These are phyloP conservation scores for Clepsis dumicolana DNA, from an alignment of 2,888 invertebrate species.

Conservation along the genomic window DNA sequence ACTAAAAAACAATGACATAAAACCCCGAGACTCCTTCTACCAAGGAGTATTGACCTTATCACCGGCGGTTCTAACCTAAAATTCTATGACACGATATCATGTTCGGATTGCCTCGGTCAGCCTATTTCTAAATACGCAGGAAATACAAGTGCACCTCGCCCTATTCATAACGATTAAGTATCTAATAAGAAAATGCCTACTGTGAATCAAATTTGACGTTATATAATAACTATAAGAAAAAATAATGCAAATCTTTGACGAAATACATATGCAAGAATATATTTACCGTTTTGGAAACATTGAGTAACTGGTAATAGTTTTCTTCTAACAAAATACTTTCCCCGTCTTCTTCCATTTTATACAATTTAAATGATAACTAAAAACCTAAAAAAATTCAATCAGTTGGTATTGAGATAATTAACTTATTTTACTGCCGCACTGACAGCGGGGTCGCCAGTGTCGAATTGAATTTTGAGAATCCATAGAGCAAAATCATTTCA, in stretches of 20 bases:
- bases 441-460: slow-evolving; percentile 49
- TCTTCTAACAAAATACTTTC: slow-evolving; percentile 90
- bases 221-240: slow-evolving; percentile 63
- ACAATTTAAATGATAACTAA: slow-evolving; percentile 49
- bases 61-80: slow-evolving; percentile 57
- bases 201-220: slow-evolving; percentile 48
- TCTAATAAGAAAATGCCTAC: slow-evolving; percentile 16
- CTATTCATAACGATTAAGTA: neutral
- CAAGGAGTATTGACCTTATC: slow-evolving; percentile 23
- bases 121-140: neutral
- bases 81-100: slow-evolving; percentile 37
- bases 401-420: slow-evolving; percentile 46
- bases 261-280: slow-evolving; percentile 50
- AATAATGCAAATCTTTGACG: slow-evolving; percentile 54
- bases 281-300: slow-evolving; percentile 93
- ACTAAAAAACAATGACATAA: neutral
- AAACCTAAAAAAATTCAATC: slow-evolving; percentile 48
- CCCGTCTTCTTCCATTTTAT: slow-evolving; percentile 88
- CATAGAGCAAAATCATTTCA: slow-evolving; percentile 15
- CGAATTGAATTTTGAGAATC: slow-evolving; percentile 24
- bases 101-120: slow-evolving; percentile 11
- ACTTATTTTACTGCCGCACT: slow-evolving; percentile 59
- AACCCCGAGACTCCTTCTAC: neutral
- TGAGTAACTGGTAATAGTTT: slow-evolving; percentile 95
- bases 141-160: neutral